Percentiles rank a stretch among this genome's conserved stretches.
These are phyloP conservation scores for Sceloporus undulatus DNA, from an alignment of 2,113 vertebrate genomes.

Conservation along the genomic window DNA sequence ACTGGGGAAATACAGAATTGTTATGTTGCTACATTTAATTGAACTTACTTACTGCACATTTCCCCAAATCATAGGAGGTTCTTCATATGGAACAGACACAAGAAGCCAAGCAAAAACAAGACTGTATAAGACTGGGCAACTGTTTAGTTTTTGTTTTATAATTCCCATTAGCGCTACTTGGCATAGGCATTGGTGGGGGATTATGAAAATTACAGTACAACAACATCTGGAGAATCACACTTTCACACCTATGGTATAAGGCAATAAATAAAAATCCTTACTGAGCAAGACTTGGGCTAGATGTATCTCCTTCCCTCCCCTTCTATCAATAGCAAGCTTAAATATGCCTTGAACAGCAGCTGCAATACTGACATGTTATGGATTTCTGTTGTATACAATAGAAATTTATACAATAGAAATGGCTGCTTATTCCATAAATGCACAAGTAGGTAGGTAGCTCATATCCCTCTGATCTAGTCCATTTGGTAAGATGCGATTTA, in stretches of 20 bases:
- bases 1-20: background rate
- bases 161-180: too few relatives aligned
- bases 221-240: too few relatives aligned
- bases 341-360: background rate
- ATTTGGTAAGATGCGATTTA: slow-evolving; percentile 9
- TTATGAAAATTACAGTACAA: too few relatives aligned
- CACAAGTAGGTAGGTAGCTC: slow-evolving; percentile 8
- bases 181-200: too few relatives aligned
- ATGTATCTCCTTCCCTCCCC: background rate
- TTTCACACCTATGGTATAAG: background rate
- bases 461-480: background rate
- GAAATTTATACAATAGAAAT: slow-evolving; percentile 31
- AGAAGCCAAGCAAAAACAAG: background rate
- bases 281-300: background rate
- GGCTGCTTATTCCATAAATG: slow-evolving; percentile 27
- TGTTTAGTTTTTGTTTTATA: too few relatives aligned
- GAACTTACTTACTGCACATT: background rate
- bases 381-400: slow-evolving; percentile 33
- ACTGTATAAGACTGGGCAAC: background rate
- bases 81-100: background rate
- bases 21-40: background rate
- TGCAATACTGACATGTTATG: slow-evolving; percentile 11
- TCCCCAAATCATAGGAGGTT: background rate
- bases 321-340: slow-evolving; percentile 2
- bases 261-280: background rate